phyloP scores from a whole-genome alignment of 2,797 vertebrate species.

The Novumbra hubbsi region DNA sequence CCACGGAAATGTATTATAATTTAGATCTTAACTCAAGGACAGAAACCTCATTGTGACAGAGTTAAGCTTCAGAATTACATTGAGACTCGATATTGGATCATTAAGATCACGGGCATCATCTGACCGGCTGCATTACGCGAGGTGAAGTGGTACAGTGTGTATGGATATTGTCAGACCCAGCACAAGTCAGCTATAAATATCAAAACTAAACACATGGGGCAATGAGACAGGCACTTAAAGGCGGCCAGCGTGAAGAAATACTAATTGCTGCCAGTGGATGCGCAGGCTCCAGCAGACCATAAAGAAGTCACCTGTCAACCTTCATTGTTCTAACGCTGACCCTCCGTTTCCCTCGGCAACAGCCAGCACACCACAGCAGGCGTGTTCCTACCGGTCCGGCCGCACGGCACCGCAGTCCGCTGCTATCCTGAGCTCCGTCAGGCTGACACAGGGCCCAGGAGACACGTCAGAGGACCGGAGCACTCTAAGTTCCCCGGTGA shows the following conservation, averaged over 20 bases:
- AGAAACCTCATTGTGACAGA: constrained; percentile 36
- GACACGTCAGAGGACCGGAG: not conserved
- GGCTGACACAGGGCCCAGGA: not conserved
- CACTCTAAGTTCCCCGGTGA: not conserved
- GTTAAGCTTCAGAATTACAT: constrained; percentile 49
- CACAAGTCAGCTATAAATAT: constrained; percentile 50
- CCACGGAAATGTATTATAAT: constrained; percentile 31
- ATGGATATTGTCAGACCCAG: constrained; percentile 29
- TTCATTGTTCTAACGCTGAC: constrained; percentile 32
- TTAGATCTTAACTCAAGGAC: constrained; percentile 39
- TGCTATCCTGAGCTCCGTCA: not conserved
- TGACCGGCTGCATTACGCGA: constrained; percentile 14
- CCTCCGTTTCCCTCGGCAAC: constrained; percentile 31
- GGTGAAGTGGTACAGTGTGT: constrained; percentile 7
- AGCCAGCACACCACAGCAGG: constrained; percentile 2
- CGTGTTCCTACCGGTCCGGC: not conserved
- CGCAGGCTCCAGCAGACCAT: constrained; percentile 29
- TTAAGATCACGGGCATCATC: constrained; percentile 17
- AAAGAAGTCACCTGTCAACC: constrained; percentile 39
- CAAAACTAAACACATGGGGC: constrained; percentile 39
- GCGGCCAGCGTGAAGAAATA: constrained; percentile 47
- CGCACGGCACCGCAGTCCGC: not conserved
- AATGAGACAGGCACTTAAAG: constrained; percentile 43
- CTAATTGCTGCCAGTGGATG: constrained; percentile 49
- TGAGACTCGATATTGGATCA: constrained; percentile 37